These are phyloP conservation scores for Pelochelys cantorii DNA, from an alignment of 2,797 vertebrate species.

Conservation along the genomic window DNA sequence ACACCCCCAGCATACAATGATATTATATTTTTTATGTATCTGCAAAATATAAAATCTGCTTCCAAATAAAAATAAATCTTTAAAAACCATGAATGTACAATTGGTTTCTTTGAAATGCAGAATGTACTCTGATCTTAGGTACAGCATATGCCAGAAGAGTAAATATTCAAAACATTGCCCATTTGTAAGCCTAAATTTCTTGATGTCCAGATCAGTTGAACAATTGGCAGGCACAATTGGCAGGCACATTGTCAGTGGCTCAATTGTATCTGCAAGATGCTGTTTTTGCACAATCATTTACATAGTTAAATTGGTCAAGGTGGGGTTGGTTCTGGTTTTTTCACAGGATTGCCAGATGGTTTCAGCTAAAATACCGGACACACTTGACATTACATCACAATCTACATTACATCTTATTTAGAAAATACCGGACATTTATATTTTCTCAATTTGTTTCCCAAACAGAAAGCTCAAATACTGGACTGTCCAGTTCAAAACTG, in stretches of 20 bases:
- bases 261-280: background rate
- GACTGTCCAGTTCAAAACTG: too few relatives aligned
- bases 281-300: background rate
- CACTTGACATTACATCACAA: too few relatives aligned
- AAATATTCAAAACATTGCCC: conserved; percentile 20
- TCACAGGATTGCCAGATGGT: background rate
- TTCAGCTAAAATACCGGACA: too few relatives aligned
- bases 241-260: background rate
- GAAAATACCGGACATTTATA: too few relatives aligned
- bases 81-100: conserved; percentile 7
- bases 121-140: background rate
- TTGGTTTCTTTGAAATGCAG: conserved; percentile 48
- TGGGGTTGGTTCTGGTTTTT: background rate
- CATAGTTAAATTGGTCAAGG: background rate
- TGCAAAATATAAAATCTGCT: background rate
- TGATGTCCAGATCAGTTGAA: background rate
- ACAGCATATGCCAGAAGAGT: background rate
- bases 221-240: background rate
- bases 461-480: too few relatives aligned
- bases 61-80: conserved; percentile 37
- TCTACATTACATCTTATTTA: too few relatives aligned
- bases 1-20: background rate
- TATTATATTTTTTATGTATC: background rate
- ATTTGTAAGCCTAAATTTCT: background rate
- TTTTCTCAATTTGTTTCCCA: too few relatives aligned